Base-by-base conservation (phyloP, 2,113 vertebrate genomes). In the Hucho hucho region DNA sequence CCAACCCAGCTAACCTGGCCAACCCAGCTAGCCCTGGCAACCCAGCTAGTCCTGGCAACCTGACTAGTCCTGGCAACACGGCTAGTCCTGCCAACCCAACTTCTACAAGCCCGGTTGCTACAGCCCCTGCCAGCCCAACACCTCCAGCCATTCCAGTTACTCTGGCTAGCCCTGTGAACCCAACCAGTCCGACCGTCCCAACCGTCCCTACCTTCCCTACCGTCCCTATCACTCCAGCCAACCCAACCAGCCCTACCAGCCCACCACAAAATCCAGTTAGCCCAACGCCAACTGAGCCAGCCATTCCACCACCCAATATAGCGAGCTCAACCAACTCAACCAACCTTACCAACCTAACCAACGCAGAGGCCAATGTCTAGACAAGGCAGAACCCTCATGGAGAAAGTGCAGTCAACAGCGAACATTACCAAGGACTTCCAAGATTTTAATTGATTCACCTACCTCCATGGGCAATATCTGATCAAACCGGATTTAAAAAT, bases 291-390 rank as follows among this genome's bases (percentile, higher is more conserved):
- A 53, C 16, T 37, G 89, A 86, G 87, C 78, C 87, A 0, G 68
- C 83, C 12, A 91, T 65, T 73, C 14, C 49, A 53, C 86, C 88
- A 32, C 84, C 83, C 0, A 90, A 87, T 78, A 84, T 85, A 53
- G 88, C 86, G 0, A 90, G 87, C 78, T 86, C 81, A 1, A 90
- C 94, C 49, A 53, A 53, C 49, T 18, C 16, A 53, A 53, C 49
- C 16, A 14, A 53, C 49, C 49, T 53, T 83, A 88, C 94, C 83
- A 93, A 95, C 91, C 95, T 96, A 4, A 95, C 93, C 85, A 97
- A 93, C 88, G 95, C 94, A 9, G 97, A 98, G 93, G 96, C 95
- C 88, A 98, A 95, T 79, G 97, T 98, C 91, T 98, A 98, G 93
- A 91, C 83, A 70, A 78, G 83, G 46, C 81, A 80, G 73, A 84